phyloP scores from a whole-genome alignment of 2,888 invertebrate species.

The Lissocephala sabroskyi region DNA sequence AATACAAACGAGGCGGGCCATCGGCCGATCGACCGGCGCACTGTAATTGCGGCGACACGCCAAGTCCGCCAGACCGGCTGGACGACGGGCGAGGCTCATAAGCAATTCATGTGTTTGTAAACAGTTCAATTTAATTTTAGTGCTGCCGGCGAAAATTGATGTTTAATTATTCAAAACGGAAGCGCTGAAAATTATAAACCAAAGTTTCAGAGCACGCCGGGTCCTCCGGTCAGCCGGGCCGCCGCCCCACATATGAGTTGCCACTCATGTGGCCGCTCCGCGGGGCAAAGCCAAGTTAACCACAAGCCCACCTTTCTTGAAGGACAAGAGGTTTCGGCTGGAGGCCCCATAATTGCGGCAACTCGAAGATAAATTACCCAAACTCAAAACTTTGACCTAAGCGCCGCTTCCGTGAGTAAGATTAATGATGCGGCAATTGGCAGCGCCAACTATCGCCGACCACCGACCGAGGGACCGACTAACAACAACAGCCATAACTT shows the following conservation, averaged over 20 bases:
- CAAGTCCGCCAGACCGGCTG: constrained; percentile 1
- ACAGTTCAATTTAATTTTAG: constrained; percentile 66
- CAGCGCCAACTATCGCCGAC: constrained; percentile 46
- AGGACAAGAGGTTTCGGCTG: constrained; percentile 23
- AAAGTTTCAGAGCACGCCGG: too few relatives aligned
- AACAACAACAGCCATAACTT: constrained; percentile 37
- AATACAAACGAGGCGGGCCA: constrained; percentile 14
- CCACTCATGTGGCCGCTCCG: not conserved
- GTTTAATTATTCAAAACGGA: constrained; percentile 47
- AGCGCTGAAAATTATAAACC: constrained; percentile 47
- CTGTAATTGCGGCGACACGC: constrained; percentile 14
- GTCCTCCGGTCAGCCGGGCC: too few relatives aligned
- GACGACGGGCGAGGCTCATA: too few relatives aligned
- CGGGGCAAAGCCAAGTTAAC: not conserved
- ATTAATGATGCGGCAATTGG: constrained; percentile 55
- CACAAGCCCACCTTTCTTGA: not conserved
- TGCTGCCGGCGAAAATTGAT: constrained; percentile 63
- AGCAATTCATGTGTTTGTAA: constrained; percentile 66
- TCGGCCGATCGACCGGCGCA: not conserved
- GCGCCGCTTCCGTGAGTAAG: constrained; percentile 66
- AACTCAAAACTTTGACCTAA: constrained; percentile 65
- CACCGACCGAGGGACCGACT: too few relatives aligned
- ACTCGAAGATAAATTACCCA: constrained; percentile 62
- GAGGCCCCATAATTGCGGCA: constrained; percentile 57
- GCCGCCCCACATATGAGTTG: too few relatives aligned